Evolutionary conservation across 2,113 vertebrate species (phyloP).

Genomic region (Psittacara wagleri): DNA sequence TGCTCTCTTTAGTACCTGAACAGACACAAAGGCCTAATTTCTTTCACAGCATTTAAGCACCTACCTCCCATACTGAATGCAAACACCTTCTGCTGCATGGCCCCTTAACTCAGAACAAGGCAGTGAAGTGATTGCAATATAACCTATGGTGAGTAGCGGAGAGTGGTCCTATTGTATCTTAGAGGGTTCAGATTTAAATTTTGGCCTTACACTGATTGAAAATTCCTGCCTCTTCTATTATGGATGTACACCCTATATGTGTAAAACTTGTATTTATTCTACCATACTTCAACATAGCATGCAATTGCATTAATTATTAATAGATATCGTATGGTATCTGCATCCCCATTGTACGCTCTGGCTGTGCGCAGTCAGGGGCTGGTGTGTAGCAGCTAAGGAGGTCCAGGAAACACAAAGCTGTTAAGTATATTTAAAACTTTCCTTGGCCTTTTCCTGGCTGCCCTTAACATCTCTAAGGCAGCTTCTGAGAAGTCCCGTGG

Average conservation of each 20-base stretch:
- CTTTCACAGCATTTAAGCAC: neutral
- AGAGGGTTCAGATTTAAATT: neutral
- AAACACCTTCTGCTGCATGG: neutral
- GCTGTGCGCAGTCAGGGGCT: neutral
- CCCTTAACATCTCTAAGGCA: slow-evolving; percentile 9
- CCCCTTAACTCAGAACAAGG: neutral
- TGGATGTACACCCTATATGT: fast-evolving
- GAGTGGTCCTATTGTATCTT: fast-evolving
- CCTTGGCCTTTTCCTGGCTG: neutral
- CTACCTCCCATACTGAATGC: neutral
- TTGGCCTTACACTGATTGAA: neutral
- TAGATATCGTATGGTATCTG: neutral
- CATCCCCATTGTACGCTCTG: neutral
- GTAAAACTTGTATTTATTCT: neutral
- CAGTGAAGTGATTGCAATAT: fast-evolving
- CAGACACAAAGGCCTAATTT: neutral
- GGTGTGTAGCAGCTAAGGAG: neutral
- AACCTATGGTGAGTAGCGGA: fast-evolving
- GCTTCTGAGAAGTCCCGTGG: slow-evolving; percentile 47
- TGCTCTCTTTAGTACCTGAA: neutral
- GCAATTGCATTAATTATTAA: neutral
- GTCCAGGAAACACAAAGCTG: neutral
- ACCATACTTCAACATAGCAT: neutral
- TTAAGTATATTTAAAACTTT: slow-evolving; percentile 30
- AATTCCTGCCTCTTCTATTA: neutral